phyloP scores from a whole-genome alignment of 2,113 vertebrate species.

The Phycodurus eques region DNA sequence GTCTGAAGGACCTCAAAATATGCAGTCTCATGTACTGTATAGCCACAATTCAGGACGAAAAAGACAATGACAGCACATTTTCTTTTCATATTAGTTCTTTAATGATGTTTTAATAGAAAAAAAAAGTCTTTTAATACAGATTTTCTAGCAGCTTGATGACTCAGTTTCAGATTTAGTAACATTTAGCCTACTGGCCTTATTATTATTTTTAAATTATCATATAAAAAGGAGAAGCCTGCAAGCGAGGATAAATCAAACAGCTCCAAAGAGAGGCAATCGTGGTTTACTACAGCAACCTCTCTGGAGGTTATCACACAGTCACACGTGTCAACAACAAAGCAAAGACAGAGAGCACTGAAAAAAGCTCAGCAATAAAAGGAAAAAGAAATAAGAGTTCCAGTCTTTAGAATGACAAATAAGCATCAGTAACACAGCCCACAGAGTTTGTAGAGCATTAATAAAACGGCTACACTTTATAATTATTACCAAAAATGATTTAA shows the following conservation, averaged over 20 bases:
- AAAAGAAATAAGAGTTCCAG: constrained; percentile 10
- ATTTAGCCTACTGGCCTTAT: constrained; percentile 32
- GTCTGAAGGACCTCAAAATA: constrained; percentile 3
- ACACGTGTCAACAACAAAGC: not conserved
- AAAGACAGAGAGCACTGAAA: constrained; percentile 9
- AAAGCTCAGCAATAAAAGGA: constrained; percentile 15
- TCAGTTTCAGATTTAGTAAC: constrained; percentile 49
- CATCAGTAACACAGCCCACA: not conserved
- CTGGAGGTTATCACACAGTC: constrained; percentile 13
- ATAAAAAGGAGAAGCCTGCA: not conserved
- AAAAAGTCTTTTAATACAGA: constrained; percentile 50
- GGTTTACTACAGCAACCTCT: constrained; percentile 41
- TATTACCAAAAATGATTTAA: not conserved
- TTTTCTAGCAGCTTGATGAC: constrained; percentile 63
- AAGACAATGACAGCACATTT: constrained; percentile 3
- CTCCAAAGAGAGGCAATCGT: constrained; percentile 35
- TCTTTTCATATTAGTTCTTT: constrained; percentile 56
- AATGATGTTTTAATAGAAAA: constrained; percentile 67
- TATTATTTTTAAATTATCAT: constrained; percentile 11
- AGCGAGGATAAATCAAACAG: constrained; percentile 21
- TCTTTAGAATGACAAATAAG: not conserved
- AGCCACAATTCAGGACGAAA: not conserved
- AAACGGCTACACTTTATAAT: not conserved
- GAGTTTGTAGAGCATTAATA: constrained; percentile 5
- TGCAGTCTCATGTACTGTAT: not conserved